A percentile compares a stretch with the other conserved stretches of the same genome.
Conservation (phyloP, 1,140 invertebrate genomes). For the Panonychus citri region DNA sequence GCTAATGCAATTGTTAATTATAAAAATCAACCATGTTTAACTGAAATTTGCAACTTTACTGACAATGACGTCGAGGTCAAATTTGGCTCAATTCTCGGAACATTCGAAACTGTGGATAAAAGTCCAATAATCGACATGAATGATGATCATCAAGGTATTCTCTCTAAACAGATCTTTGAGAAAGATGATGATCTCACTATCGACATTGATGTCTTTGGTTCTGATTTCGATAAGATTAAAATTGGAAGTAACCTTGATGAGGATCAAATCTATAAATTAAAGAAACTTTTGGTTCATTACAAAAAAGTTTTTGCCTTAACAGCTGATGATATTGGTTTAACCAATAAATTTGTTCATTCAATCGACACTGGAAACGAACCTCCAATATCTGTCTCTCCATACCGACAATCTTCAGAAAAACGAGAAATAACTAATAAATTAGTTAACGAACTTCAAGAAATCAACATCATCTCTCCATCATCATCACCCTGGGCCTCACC, state of each 20-base stretch:
- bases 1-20: too few relatives aligned
- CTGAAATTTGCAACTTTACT: too few relatives aligned
- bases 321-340: background rate
- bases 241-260: background rate
- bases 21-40: too few relatives aligned
- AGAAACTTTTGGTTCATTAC: background rate
- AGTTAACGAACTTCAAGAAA: constrained; percentile 18
- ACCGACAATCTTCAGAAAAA: background rate
- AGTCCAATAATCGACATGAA: too few relatives aligned
- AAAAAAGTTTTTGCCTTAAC: background rate
- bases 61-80: too few relatives aligned
- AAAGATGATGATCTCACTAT: background rate
- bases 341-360: background rate
- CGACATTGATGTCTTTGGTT: background rate
- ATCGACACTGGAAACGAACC: background rate
- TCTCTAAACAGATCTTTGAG: too few relatives aligned
- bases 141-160: too few relatives aligned
- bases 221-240: background rate
- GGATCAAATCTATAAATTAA: background rate
- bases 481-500: constrained; percentile 7
- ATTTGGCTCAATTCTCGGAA: too few relatives aligned
- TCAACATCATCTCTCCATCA: constrained; percentile 20
- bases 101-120: too few relatives aligned
- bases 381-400: background rate
- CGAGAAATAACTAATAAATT: background rate